Evolutionary conservation across 1,140 invertebrate genomes (phyloP).

Genomic region (Agrilus planipennis): DNA sequence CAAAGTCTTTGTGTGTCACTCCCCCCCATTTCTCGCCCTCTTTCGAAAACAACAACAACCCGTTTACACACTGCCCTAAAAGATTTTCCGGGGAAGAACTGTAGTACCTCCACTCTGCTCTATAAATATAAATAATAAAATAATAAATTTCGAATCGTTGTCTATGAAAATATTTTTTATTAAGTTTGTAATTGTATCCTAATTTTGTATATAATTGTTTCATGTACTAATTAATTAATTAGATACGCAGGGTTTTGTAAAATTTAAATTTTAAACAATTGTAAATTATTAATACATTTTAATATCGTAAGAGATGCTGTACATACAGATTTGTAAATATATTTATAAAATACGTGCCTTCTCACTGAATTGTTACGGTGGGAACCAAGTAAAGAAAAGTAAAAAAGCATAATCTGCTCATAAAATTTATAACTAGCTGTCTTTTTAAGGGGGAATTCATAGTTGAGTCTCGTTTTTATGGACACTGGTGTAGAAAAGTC

Average conservation of each 20-base stretch:
- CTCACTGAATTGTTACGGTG: too few species aligned
- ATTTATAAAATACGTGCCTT: constrained; percentile 28
- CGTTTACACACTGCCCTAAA: too few species aligned
- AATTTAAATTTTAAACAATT: constrained; percentile 23
- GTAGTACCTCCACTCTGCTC: neutral
- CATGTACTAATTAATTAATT: constrained; percentile 11
- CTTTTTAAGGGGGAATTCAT: too few species aligned
- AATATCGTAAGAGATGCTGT: constrained; percentile 24
- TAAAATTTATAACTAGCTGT: too few species aligned
- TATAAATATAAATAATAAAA: constrained; percentile 1
- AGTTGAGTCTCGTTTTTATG: too few species aligned
- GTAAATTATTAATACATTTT: constrained; percentile 29
- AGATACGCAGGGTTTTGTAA: constrained; percentile 6
- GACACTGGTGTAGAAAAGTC: too few species aligned
- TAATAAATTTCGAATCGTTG: constrained; percentile 7
- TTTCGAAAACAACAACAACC: too few species aligned
- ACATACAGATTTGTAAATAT: constrained; percentile 32
- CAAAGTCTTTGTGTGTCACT: too few species aligned
- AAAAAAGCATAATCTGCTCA: too few species aligned
- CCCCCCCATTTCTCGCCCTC: too few species aligned
- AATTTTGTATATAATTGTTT: constrained; percentile 17
- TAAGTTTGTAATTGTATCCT: constrained; percentile 8
- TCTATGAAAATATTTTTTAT: neutral
- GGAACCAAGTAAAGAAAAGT: too few species aligned
- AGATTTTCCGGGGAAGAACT: too few species aligned